Percentiles rank a stretch among this genome's conserved stretches.
Evolutionary conservation across 2,888 invertebrate species (phyloP).

Genomic region (Machimus atricapillus): DNA sequence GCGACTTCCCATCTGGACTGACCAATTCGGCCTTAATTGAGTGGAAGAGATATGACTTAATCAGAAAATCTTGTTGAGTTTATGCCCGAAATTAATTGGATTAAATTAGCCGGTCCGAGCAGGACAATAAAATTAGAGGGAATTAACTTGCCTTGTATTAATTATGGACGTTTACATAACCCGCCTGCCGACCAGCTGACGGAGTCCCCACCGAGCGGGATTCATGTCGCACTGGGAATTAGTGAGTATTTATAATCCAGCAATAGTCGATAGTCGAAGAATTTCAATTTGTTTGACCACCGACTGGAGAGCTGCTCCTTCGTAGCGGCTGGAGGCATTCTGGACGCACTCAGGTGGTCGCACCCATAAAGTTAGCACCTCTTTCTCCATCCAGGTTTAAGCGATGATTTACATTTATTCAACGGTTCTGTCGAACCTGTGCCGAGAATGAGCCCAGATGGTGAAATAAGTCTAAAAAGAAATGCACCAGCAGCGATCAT

Average conservation of each 20-base stretch:
- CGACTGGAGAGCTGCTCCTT: background rate
- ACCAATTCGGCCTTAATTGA: background rate
- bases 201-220: background rate
- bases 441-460: background rate
- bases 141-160: constrained; percentile 8
- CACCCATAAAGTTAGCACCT: constrained; percentile 3
- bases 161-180: background rate
- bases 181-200: background rate
- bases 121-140: constrained; percentile 12
- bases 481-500: background rate
- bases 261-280: background rate
- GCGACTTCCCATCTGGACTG: background rate
- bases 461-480: background rate
- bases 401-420: constrained; percentile 25
- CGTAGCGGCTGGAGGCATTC: background rate
- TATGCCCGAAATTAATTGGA: constrained; percentile 32
- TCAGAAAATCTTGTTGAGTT: constrained; percentile 15
- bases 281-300: background rate
- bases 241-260: constrained; percentile 6
- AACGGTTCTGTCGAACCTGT: background rate
- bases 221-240: background rate
- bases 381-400: background rate
- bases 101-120: background rate
- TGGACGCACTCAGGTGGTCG: background rate
- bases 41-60: constrained; percentile 9